Evolutionary conservation across 2,888 invertebrate genomes (phyloP), one percentile per base, ranked within the genome.

Genomic region (Dendrolimus pini): DNA sequence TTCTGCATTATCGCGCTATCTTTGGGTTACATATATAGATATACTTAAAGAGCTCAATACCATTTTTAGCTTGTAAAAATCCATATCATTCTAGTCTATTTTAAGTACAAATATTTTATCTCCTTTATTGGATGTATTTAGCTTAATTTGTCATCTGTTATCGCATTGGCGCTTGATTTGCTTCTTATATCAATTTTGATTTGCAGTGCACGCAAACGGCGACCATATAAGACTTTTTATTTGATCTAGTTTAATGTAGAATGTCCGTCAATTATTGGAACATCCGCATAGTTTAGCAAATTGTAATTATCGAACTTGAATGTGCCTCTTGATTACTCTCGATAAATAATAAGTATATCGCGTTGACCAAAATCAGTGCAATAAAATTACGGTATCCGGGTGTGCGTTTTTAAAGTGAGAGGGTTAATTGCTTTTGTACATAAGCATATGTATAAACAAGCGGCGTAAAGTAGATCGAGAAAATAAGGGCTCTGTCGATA

Each of bases 401-500:
- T 47, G 9, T 47, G 9, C 6, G 10, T 7, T 47, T 30, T 30
- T 30, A 30, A 30, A 30, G 30, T 30, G 30, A 30, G 30, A 30
- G 30, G 30, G 6, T 30, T 30, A 30, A 30, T 30, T 47, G 47
- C 47, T 47, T 12, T 7, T 47, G 6, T 47, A 47, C 47, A 47
- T 47, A 47, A 30, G 3, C 47, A 47, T 47, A 47, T 47, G 47
- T 47, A 47, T 10, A 47, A 47, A 12, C 47, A 10, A 47, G 12
- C 47, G 2, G 47, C 12, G 12, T 47, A 10, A 72, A 47, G 9
- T 47, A 47, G 47, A 10, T 47, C 47, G 47, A 47, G 47, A 47
- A 78, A 81, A 81, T 75, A 82, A 82, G 77, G 80, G 77, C 75
- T 77, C 67, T 71, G 72, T 69, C 71, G 72, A 71, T 85, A 82